Base-by-base conservation (phyloP, 2,888 invertebrate genomes). In the Eumerus sabulonum region DNA sequence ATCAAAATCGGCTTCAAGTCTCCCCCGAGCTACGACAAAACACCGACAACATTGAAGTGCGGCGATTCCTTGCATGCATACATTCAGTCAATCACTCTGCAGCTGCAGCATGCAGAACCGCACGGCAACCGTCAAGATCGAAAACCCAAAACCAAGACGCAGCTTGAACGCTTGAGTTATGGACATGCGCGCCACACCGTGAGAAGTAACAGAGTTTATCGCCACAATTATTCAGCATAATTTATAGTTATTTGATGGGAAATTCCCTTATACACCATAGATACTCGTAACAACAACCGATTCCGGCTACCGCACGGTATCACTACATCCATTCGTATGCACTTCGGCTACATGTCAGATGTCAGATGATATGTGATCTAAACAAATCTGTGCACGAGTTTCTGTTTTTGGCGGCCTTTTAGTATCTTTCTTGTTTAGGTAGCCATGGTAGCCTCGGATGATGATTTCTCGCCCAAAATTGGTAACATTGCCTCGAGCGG, bases 351-450 rank as follows among this genome's bases (percentile, higher is more conserved):
- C 71, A 71, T 66, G 66, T 64, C 71, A 72, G 72, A 71, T 71
- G 72, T 62, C 77, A 72, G 72, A 63, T 77, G 73, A 77, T 77
- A 77, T 73, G 73, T 73, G 73, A 73, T 73, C 77, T 68, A 63
- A 63, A 54, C 77, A 77, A 77, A 77, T 77, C 77, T 77, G 51
- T 68, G 77, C 77, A 77, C 77, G 77, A 77, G 77, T 77, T 73
- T 68, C 73, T 57, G 45, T 68, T 67, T 77, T 59, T 62, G 77
- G 77, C 35, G 16, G 47, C 51, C 60, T 27, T 7, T 27, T 27
- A 27, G 27, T 27, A 27, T 27, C 27, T 27, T 7, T 2, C 27
- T 27, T 27, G 27, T 27, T 27, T 27, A 4, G 27, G 27, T 27
- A 27, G 27, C 27, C 27, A 27, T 27, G 27, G 27, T 27, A 27